phyloP scores from a whole-genome alignment of 53 echinoderm and acorn worm genomes.

The Henricia sp. region DNA sequence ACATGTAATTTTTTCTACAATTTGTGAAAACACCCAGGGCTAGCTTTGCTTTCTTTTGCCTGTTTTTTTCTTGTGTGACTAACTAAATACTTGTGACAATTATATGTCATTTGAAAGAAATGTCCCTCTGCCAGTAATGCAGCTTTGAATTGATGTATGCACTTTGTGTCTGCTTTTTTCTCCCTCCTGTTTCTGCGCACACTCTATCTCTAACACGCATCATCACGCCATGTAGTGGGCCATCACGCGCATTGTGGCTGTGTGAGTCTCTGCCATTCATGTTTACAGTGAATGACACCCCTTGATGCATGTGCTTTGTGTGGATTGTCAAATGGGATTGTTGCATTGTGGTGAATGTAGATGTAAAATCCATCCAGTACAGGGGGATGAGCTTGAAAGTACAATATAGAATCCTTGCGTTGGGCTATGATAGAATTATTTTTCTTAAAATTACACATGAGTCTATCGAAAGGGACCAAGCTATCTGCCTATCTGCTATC shows the following conservation, averaged over 20 bases:
- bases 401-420: no score
- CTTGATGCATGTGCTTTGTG: slow-evolving; percentile 3
- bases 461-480: no score
- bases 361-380: neutral
- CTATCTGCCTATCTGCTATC: no score
- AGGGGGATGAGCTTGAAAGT: neutral
- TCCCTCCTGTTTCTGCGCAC: slow-evolving; percentile 33
- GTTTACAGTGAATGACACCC: slow-evolving; percentile 30
- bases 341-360: neutral
- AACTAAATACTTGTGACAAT: no score
- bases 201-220: slow-evolving; percentile 5
- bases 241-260: slow-evolving; percentile 56
- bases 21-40: no score
- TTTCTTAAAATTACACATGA: no score
- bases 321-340: neutral
- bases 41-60: no score
- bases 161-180: slow-evolving; percentile 39
- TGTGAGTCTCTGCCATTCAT: slow-evolving; percentile 26
- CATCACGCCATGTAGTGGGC: slow-evolving; percentile 41
- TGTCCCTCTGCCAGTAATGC: no score
- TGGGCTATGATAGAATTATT: no score
- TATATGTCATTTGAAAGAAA: no score
- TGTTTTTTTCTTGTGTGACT: no score
- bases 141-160: slow-evolving; percentile 10
- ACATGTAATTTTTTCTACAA: no score